These are phyloP conservation scores for Nasonia vitripennis DNA, from an alignment of 1,140 invertebrate species.

Conservation along the genomic window DNA sequence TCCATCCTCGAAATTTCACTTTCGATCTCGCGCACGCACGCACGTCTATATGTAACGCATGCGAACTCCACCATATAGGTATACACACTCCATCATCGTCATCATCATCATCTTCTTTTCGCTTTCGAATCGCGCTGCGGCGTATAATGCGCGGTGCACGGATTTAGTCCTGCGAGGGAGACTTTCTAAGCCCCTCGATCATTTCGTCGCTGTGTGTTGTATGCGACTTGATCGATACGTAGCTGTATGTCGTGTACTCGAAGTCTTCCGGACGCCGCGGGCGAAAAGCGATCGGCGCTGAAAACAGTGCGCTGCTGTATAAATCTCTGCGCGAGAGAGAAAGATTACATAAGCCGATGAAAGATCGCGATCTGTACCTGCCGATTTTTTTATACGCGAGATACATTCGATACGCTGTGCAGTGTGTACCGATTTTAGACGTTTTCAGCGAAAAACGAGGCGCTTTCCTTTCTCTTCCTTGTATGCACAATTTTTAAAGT, in stretches of 20 bases:
- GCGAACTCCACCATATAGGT: not conserved
- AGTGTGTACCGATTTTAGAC: no score
- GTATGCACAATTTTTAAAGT: no score
- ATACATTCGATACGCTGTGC: no score
- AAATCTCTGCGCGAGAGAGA: no score
- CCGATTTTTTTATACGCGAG: no score
- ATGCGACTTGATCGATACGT: not conserved
- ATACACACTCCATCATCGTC: not conserved
- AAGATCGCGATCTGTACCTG: no score
- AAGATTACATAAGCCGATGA: no score
- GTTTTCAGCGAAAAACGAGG: no score
- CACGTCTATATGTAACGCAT: no score
- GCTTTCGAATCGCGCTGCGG: slow-evolving; percentile 22
- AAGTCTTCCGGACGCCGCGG: not conserved
- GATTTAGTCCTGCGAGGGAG: no score
- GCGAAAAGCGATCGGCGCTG: not conserved
- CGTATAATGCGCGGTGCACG: no score
- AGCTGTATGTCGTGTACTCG: not conserved
- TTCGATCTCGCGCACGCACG: slow-evolving; percentile 25
- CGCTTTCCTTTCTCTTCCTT: no score
- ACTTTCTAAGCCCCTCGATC: slow-evolving; percentile 33
- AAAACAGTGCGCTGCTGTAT: not conserved
- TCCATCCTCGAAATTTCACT: slow-evolving; percentile 28
- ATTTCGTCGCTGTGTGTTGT: not conserved
- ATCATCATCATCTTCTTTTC: not conserved